Percentiles rank a stretch among this genome's conserved stretches.
phyloP scores from a whole-genome alignment of 2,797 vertebrate genomes.

The Eulemur albifrons region DNA sequence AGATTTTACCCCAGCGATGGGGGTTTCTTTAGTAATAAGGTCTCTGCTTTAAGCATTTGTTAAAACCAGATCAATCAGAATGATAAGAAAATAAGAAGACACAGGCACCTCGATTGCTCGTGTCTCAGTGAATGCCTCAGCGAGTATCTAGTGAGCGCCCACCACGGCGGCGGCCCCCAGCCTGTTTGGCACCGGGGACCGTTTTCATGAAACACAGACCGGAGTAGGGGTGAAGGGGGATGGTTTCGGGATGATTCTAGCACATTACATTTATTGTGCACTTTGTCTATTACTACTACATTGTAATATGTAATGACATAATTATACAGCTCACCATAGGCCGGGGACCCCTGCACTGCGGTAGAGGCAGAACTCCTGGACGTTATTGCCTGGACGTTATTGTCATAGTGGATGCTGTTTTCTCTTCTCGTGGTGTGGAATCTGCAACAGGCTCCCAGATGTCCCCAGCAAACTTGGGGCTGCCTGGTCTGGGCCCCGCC shows the following conservation, averaged over 20 bases:
- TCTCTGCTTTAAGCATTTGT: slow-evolving; percentile 7
- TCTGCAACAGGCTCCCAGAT: background rate
- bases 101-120: background rate
- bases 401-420: too few relatives aligned
- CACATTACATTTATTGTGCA: too few relatives aligned
- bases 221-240: too few relatives aligned
- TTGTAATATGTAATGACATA: too few relatives aligned
- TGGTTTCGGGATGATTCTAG: too few relatives aligned
- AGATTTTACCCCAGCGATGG: background rate
- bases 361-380: background rate
- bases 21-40: background rate
- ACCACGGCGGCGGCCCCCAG: too few relatives aligned
- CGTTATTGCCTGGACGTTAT: too few relatives aligned
- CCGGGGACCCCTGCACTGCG: too few relatives aligned
- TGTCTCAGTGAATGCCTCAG: background rate
- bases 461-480: background rate
- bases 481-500: background rate
- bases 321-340: too few relatives aligned
- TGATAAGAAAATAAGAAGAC: slow-evolving; percentile 5
- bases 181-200: too few relatives aligned
- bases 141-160: background rate
- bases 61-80: slow-evolving; percentile 2
- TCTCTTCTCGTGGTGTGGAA: background rate
- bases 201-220: too few relatives aligned
- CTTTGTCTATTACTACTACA: too few relatives aligned